Evolutionary conservation across 2,888 invertebrate genomes (phyloP), one percentile per base, ranked within the genome.

Genomic region (Mesorhabditis spiculigera): DNA sequence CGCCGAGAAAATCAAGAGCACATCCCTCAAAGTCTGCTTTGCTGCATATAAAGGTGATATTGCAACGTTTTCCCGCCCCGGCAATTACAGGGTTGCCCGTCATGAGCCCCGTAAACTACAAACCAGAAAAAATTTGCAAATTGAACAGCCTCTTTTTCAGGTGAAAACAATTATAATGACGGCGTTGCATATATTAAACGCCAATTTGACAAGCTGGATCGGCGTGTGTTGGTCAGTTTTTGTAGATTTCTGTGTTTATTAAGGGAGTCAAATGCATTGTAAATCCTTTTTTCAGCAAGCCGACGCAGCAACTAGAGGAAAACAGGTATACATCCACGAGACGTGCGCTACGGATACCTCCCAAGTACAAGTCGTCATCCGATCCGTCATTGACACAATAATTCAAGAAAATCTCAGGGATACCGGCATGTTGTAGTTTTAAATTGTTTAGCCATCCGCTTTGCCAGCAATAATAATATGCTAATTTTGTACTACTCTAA

Each of bases 331-430:
- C 73, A 69, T 76, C 45, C 82, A 82, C 66, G 82, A 82, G 67
- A 84, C 81, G 4, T 81, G 79, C 65, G 80, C 81, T 5, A 74
- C 77, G 5, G 76, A 79, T 64, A 74, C 74, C 28, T 73, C 72
- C n/a, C 76, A 78, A 67, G 66, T 76, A 28, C 70, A 73, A 50
- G 73, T 78, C 44, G 78, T 85, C 10, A 80, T 85, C 75, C 78
- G 80, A 68, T 76, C 77, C 8, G 85, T 85, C 42, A 78, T 85
- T 43, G 85, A 85, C 71, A 79, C 79, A 5, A 82, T 85, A 10
- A 74, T 85, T 5, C 79, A 81, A 62, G 79, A 83, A 64, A 83
- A 83, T 68, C 71, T 83, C 58, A 77, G 77, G 65, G 82, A 82
- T 63, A 82, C 81, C n/a, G 82, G 82, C 50, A 82, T 82, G 79